A percentile compares a stretch with the other conserved stretches of the same genome.
phyloP scores from a whole-genome alignment of 2,113 vertebrate species.

The Uria aalge region DNA sequence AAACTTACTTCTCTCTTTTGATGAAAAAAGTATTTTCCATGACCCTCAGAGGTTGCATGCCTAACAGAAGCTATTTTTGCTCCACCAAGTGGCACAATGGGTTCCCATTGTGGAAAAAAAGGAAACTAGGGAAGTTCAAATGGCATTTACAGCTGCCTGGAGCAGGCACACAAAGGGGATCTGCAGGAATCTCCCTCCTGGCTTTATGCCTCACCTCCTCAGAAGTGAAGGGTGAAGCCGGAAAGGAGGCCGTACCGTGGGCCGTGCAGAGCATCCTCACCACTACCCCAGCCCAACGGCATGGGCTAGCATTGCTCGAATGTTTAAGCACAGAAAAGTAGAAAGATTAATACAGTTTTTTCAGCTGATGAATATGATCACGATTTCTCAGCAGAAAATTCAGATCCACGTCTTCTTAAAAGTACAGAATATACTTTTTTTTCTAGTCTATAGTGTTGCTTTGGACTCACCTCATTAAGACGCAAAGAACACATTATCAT shows the following conservation, averaged over 20 bases:
- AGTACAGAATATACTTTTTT: neutral
- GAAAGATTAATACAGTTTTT: neutral
- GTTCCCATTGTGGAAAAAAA: neutral
- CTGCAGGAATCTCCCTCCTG: accelerated
- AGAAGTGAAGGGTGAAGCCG: neutral
- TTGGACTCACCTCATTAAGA: neutral
- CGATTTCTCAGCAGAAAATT: neutral
- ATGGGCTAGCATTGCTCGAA: neutral
- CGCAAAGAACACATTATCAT: neutral
- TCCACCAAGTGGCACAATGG: neutral
- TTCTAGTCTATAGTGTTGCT: neutral
- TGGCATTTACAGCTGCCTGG: neutral
- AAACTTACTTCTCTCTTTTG: neutral
- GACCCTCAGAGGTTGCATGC: neutral
- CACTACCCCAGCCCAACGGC: accelerated
- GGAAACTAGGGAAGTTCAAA: neutral
- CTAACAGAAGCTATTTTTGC: neutral
- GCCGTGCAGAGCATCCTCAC: neutral
- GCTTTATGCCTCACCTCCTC: neutral
- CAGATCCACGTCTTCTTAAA: neutral
- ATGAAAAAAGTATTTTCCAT: neutral
- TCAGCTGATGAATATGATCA: neutral
- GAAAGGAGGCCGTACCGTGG: neutral
- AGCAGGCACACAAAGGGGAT: accelerated
- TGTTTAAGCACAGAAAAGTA: neutral